These are phyloP conservation scores for Lates calcarifer DNA, from an alignment of 2,113 vertebrate species.

Conservation along the genomic window DNA sequence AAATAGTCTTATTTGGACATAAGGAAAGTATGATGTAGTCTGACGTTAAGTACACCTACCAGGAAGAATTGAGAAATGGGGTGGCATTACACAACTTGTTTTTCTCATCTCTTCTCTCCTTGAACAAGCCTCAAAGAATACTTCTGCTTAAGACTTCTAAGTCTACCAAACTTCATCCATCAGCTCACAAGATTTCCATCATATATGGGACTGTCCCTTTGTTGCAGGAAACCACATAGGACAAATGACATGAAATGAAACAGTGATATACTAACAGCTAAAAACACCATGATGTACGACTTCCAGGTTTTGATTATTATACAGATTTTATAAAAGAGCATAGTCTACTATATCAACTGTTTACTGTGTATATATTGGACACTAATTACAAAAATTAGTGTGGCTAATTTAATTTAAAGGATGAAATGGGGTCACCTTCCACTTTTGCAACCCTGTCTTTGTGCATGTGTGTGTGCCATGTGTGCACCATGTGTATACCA, in stretches of 20 bases:
- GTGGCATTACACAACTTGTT: no score
- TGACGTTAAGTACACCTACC: no score
- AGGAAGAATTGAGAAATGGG: no score
- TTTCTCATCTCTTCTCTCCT: no score
- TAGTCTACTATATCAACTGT: no score
- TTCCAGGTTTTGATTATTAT: not conserved
- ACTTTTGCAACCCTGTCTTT: not conserved
- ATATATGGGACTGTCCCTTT: not conserved
- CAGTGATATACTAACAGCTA: not conserved
- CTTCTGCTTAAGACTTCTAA: no score
- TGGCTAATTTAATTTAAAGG: not conserved
- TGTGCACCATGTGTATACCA: conserved; percentile 11
- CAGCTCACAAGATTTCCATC: no score
- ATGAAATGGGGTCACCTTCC: conserved; percentile 3
- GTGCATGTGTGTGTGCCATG: conserved; percentile 5
- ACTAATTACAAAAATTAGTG: not conserved
- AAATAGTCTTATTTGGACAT: no score
- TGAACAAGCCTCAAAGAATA: no score
- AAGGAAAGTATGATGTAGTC: no score
- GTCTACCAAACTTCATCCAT: no score
- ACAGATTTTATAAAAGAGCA: not conserved
- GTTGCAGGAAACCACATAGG: not conserved
- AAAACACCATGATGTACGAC: not conserved
- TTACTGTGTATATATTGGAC: conserved; percentile 8
- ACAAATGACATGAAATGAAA: no score